Percentiles rank a stretch among this genome's conserved stretches.
Conservation (phyloP, 2,888 invertebrate species). For the Meiosimyza decipiens region DNA sequence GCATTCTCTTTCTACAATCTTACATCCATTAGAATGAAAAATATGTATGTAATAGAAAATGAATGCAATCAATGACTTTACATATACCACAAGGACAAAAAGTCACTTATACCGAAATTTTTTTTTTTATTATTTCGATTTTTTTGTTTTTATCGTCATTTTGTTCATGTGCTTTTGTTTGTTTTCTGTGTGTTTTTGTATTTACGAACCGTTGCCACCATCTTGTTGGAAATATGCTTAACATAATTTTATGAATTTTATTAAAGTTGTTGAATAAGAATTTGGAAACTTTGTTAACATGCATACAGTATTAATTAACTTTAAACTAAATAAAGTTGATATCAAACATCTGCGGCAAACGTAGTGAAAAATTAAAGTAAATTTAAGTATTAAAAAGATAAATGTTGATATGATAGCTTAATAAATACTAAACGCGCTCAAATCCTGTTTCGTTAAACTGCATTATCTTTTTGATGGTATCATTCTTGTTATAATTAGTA, state of each 20-base stretch:
- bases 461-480: no score
- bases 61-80: slow-evolving; percentile 9
- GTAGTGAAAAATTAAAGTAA: background rate
- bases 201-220: background rate
- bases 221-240: slow-evolving; percentile 9
- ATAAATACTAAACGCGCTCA: no score
- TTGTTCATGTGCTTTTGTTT: slow-evolving; percentile 2
- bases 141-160: background rate
- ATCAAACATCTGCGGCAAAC: background rate
- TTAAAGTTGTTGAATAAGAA: background rate
- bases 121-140: background rate
- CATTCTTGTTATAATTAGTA: no score
- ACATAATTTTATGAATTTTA: slow-evolving; percentile 6
- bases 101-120: background rate
- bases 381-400: background rate
- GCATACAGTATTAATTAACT: slow-evolving; percentile 20
- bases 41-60: background rate
- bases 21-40: no score
- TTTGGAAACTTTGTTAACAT: slow-evolving; percentile 5
- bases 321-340: slow-evolving; percentile 5
- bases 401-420: background rate
- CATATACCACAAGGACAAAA: background rate
- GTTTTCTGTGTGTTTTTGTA: slow-evolving; percentile 1
- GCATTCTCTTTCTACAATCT: no score
- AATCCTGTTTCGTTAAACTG: no score